Base-by-base conservation (phyloP, 2,797 vertebrate genomes). In the Prunella strophiata region DNA sequence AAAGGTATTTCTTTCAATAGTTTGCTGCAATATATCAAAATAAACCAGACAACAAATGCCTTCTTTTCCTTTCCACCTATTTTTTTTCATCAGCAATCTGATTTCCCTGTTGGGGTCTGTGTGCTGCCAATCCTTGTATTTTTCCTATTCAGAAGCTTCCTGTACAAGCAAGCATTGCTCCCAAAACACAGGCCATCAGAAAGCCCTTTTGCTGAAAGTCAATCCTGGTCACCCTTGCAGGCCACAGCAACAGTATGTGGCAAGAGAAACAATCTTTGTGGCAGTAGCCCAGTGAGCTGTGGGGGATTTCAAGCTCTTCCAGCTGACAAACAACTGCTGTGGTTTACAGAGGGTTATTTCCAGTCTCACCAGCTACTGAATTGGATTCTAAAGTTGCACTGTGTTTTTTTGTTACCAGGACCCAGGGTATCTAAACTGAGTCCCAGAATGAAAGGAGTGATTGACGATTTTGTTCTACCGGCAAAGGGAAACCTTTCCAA, bases 401-500 rank as follows among this genome's bases (percentile, higher is more conserved):
- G 21, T 1, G 25, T 4, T 57, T 82, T 89, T 82, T 34, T 48
- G 27, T 61, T 67, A 23, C 52, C 45, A 61, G 57, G 18, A 29
- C 42, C 22, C 19, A 13, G 13, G 7, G 4, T 77, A 40, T 54
- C 71, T 80, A 50, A 92, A 77, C 63, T 71, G 57, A 73, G 63
- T 40, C 81, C 34, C 52, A 67, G 72, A 85, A 67, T 36, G 30
- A 93, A 91, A 90, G 43, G 12, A 61, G 25, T 74, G 72, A 93
- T 74, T 91, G 86, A 85, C 4, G 2, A 87, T 85, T 96, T 82
- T 61, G 29, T 85, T 95, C 77, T 74, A 16, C 42, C 32, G 38
- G 74, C 75, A 85, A 89, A 93, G 47, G 47, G 54, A 89, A 94
- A 71, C 72, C 61, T 92, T 92, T 83, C 50, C 63, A 77, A 78